Evolutionary conservation across 2,888 invertebrate species (phyloP).

Genomic region (Leptothorax acervorum): DNA sequence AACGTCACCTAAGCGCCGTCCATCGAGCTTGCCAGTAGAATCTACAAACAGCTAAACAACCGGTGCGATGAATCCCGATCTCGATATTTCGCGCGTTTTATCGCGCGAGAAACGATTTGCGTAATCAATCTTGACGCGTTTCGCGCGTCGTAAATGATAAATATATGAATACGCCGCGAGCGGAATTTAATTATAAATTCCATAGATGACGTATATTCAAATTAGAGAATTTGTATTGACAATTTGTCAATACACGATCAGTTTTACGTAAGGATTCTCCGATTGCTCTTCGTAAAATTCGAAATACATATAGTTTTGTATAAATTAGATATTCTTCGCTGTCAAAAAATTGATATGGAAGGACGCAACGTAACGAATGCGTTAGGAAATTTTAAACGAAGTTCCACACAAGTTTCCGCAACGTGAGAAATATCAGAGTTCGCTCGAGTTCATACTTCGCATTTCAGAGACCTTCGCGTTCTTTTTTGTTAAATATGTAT

Average conservation of each 20-base stretch:
- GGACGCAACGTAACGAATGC: not conserved
- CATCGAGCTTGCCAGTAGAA: not conserved
- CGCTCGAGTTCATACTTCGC: not conserved
- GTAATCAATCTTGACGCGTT: not conserved
- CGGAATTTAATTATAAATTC: not conserved
- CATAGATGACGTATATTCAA: not conserved
- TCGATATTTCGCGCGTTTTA: not conserved
- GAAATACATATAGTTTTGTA: not conserved
- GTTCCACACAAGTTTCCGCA: not conserved
- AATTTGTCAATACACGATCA: not conserved
- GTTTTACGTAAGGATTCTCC: not conserved
- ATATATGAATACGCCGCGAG: not conserved
- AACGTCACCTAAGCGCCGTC: not conserved
- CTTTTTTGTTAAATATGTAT: conserved; percentile 5
- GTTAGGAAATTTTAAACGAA: not conserved
- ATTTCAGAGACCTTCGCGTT: not conserved
- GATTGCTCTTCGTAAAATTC: not conserved
- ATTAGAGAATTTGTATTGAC: not conserved
- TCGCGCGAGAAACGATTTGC: not conserved
- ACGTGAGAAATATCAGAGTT: conserved; percentile 29
- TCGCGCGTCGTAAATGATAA: not conserved
- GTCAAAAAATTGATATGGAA: not conserved
- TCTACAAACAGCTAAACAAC: not conserved
- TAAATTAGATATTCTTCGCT: not conserved
- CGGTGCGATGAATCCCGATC: not conserved